A percentile compares a stretch with the other conserved stretches of the same genome.
Conservation (phyloP, 92 coral and sea anemone species). For the Zoanthus sociatus region DNA sequence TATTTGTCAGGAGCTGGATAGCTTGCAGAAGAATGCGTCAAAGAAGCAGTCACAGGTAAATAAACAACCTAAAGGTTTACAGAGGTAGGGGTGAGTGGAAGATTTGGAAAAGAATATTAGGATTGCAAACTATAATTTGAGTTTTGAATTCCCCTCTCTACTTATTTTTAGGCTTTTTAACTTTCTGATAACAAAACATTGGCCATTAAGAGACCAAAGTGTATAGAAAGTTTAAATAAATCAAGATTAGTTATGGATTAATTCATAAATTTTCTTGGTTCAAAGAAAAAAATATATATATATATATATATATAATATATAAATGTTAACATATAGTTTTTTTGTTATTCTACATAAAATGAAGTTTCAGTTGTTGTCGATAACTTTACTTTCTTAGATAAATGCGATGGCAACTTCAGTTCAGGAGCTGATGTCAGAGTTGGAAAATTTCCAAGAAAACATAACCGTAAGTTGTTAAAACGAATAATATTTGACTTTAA, state of each 20-base stretch:
- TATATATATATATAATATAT: too few relatives aligned
- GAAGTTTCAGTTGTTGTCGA: not conserved
- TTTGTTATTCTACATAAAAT: not conserved
- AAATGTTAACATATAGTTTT: not conserved
- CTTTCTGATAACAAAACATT: too few relatives aligned
- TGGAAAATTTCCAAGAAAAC: not conserved
- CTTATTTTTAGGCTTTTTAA: too few relatives aligned
- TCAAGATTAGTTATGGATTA: too few relatives aligned
- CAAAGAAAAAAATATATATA: too few relatives aligned
- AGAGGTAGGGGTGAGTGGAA: too few relatives aligned
- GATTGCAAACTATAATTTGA: too few relatives aligned
- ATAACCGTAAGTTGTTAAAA: constrained; percentile 15
- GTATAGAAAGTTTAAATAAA: too few relatives aligned
- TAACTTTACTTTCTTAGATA: not conserved
- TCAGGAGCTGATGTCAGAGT: not conserved
- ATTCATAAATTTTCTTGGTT: too few relatives aligned
- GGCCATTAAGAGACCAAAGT: too few relatives aligned
- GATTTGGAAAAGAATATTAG: too few relatives aligned
- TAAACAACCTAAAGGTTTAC: not conserved
- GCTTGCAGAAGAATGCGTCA: constrained; percentile 36
- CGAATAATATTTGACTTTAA: not conserved
- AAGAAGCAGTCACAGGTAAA: constrained; percentile 21
- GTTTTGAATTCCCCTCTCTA: too few relatives aligned
- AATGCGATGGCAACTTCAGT: constrained; percentile 7
- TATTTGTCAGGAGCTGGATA: not conserved